Evolutionary conservation across 2,113 vertebrate genomes (phyloP).

Genomic region (Marmota monax): DNA sequence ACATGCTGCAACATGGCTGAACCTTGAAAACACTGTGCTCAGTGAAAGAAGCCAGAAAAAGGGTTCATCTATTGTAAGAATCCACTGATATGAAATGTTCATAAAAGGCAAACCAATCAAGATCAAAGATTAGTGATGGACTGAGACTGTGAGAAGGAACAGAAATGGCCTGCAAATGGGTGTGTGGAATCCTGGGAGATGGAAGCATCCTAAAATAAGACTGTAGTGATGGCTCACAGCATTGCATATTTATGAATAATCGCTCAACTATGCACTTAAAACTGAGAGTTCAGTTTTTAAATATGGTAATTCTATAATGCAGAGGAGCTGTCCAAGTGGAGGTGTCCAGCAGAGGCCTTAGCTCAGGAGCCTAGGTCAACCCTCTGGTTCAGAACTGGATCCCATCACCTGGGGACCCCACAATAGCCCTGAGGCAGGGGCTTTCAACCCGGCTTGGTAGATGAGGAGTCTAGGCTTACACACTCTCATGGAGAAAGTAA

Average conservation of each 20-base stretch:
- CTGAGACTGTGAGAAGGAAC: neutral
- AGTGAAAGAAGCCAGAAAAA: neutral
- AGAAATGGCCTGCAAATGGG: neutral
- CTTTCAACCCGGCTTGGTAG: too few species aligned
- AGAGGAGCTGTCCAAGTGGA: neutral
- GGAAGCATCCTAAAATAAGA: neutral
- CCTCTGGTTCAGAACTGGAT: neutral
- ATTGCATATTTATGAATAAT: neutral
- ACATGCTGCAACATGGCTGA: neutral
- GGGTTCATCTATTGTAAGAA: neutral
- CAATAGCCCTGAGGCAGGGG: neutral
- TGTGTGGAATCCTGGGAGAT: neutral
- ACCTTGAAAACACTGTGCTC: neutral
- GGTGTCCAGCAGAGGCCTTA: neutral
- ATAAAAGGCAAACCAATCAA: neutral
- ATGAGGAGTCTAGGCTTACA: neutral
- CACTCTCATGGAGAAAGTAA: neutral
- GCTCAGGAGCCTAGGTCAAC: neutral
- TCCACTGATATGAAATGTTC: neutral
- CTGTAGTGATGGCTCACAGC: rapidly evolving
- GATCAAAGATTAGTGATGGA: neutral
- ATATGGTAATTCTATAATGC: rapidly evolving
- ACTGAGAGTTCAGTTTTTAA: neutral
- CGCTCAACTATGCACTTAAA: neutral
- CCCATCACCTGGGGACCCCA: neutral